Evolutionary conservation across 2,888 invertebrate genomes (phyloP), one percentile per base, ranked within the genome.

Genomic region (Hoplodrina blanda): DNA sequence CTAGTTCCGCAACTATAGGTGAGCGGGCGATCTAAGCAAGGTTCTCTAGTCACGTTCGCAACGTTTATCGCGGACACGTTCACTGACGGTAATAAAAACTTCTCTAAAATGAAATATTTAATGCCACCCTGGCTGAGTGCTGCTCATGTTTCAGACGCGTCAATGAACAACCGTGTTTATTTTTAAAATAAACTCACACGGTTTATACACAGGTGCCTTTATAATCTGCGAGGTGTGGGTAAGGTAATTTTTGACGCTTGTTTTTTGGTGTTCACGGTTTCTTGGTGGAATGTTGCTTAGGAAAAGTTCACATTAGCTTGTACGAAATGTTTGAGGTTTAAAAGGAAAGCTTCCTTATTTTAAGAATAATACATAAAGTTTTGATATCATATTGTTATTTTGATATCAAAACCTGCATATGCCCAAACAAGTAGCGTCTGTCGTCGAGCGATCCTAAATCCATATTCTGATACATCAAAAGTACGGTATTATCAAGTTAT

Each of bases 101-200:
- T 95, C 93, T 95, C 95, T 94, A 94, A 95, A 95, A 94, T 95
- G 93, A 94, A 95, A 95, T 95, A 95, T 95, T 95, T 95, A 95
- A 95, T 93, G 91, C 93, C 91, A 87, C 91, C 91, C 88, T 85
- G 84, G 81, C 87, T 89, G 91, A 91, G 91, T 90, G 89, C 90
- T 90, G 83, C 84, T 86, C 88, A 87, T 87, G 89, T 84, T 87
- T 86, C 84, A 80, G 82, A 78, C 82, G 85, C 88, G 86, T 85
- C 89, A 88, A 90, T 92, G 89, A 91, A 90, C 89, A 88, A 85
- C 85, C 81, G 85, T 91, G 90, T 91, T 92, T 90, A 88, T 90
- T 91, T 88, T 89, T 85, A 84, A 89, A 90, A 87, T 88, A 89
- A 89, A 89, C 84, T 87, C 80, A 52, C 80, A 80, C 77, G 78